phyloP scores from a whole-genome alignment of 2,888 invertebrate species.

The Perithous albicinctus region DNA sequence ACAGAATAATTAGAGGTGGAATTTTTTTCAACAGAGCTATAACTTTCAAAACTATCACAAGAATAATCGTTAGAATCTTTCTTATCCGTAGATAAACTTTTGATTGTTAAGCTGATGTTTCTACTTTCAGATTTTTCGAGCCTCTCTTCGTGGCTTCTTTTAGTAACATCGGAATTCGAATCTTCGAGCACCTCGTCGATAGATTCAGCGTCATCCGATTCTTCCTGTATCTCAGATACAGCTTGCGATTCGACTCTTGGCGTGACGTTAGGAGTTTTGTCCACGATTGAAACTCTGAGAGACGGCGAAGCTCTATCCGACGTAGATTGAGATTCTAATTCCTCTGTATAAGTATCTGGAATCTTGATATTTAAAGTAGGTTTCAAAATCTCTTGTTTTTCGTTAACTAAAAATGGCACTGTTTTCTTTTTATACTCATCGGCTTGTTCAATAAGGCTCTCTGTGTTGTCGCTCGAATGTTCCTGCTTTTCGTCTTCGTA shows the following conservation, averaged over 20 bases:
- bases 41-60: conserved; percentile 64
- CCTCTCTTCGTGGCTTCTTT: not conserved
- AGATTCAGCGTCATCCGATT: conserved; percentile 42
- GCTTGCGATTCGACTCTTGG: conserved; percentile 21
- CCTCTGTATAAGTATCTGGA: conserved; percentile 68
- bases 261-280: not conserved
- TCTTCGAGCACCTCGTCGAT: conserved; percentile 55
- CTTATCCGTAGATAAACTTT: conserved; percentile 20
- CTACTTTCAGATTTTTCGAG: conserved; percentile 9
- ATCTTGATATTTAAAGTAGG: conserved; percentile 71
- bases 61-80: conserved; percentile 51
- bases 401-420: not conserved
- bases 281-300: not conserved
- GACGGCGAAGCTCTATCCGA: conserved; percentile 36
- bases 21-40: conserved; percentile 30
- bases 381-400: conserved; percentile 43
- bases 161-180: conserved; percentile 16
- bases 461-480: conserved; percentile 68
- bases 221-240: conserved; percentile 20
- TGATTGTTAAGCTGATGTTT: not conserved
- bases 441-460: conserved; percentile 63
- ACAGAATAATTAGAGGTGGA: not conserved
- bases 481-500: conserved; percentile 58
- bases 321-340: conserved; percentile 54
- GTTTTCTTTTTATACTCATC: conserved; percentile 12